These are phyloP conservation scores for Amphipoea oculea DNA, from an alignment of 2,888 invertebrate genomes.

Conservation along the genomic window DNA sequence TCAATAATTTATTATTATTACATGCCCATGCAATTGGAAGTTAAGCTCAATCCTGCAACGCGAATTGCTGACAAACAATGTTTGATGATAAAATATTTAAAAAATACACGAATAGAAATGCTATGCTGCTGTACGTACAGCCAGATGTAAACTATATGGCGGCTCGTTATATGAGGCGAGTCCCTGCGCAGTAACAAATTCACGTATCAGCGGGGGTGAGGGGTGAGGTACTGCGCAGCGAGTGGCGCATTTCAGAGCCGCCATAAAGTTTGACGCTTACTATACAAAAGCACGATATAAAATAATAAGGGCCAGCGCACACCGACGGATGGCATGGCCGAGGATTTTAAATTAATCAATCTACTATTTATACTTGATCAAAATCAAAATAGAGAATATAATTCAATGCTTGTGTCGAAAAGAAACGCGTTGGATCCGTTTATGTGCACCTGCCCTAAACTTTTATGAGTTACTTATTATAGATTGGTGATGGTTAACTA, in stretches of 20 bases:
- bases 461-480: background rate
- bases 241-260: background rate
- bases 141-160: background rate
- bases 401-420: slow-evolving; percentile 12
- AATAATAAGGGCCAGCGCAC: background rate
- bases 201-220: background rate
- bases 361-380: background rate
- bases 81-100: background rate
- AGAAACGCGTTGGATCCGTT: background rate
- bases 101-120: background rate
- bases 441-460: background rate
- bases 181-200: background rate
- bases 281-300: background rate
- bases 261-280: background rate
- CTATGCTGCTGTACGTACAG: background rate
- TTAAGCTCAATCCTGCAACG: slow-evolving; percentile 23
- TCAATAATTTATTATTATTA: background rate
- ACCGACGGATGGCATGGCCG: background rate
- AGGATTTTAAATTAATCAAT: background rate
- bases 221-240: background rate
- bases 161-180: background rate
- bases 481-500: background rate
- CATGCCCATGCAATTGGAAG: slow-evolving; percentile 26
- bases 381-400: background rate
- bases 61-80: slow-evolving; percentile 18